Base-by-base conservation (phyloP, 30 jellyfish, hydroid and myxozoan genomes). In the Mastigias papua region DNA sequence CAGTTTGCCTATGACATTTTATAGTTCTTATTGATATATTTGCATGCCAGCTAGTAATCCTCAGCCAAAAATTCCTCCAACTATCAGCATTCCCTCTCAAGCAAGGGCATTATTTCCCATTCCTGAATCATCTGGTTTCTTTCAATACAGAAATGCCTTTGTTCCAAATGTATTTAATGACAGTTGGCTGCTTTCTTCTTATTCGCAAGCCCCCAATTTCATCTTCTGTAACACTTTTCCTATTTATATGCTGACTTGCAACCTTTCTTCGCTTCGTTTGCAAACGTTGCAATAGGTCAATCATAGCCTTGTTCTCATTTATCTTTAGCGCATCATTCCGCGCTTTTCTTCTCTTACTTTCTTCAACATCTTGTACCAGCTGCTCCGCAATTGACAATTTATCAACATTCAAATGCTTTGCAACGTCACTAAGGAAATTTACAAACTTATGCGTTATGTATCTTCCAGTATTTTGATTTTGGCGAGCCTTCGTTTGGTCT, bases 381-480 rank as follows among this genome's bases (percentile, higher is more conserved):
- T 87, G 85, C 84, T 87, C 96, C 81, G 96, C 96, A 46, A 87
- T 77, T 46, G 88, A 73, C 62, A 87, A 60, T 69, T 87, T 87
- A 58, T 87, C 96, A 0, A 87, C 96, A 31, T 87, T 87, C 58
- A 87, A 49, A 63, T 87, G 88, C 73, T 58, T 58, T 31, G 96
- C 96, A 28, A 87, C 88, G 63, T 87, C 96, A 48, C 82, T 77
- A 63, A 87, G 50, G 80, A 87, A 87, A 34, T 87, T 87, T 17
- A 87, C 90, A 60, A 87, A 87, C 28, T 87, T 87, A 23, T 69
- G 82, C 8, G 96, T 87, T 32, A 87, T 68, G 51, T 87, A 77
- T 51, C 77, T 76, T 2, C 90, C 90, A 3, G 92, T 23, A 31
- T 83, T 69, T 30, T 48, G 70, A 7, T 28, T 73, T 25, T 30